Evolutionary conservation across 2,888 invertebrate species (phyloP).

Genomic region (Laspeyria flexula): DNA sequence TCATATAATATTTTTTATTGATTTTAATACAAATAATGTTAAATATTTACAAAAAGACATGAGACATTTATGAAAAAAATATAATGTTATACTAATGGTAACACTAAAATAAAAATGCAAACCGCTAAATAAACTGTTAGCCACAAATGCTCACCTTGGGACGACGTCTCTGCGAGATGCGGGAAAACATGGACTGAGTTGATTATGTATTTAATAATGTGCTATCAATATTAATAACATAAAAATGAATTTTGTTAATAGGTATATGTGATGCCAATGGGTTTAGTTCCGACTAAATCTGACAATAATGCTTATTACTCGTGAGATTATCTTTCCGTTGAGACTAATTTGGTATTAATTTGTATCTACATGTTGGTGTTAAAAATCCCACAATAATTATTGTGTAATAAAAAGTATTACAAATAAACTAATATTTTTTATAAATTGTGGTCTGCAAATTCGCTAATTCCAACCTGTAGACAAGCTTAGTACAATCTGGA

Average conservation of each 20-base stretch:
- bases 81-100: background rate
- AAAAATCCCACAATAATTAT: background rate
- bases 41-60: no score
- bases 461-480: no score
- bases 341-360: background rate
- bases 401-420: no score
- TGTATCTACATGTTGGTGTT: background rate
- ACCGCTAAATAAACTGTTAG: constrained; percentile 23
- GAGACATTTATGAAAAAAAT: no score
- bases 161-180: constrained; percentile 68
- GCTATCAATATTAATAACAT: constrained; percentile 65
- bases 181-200: constrained; percentile 69
- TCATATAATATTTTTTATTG: background rate
- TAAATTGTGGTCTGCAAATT: background rate
- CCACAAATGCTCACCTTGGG: constrained; percentile 61
- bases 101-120: constrained; percentile 11
- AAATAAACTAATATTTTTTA: background rate
- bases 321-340: constrained; percentile 53
- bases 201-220: constrained; percentile 60
- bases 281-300: constrained; percentile 43
- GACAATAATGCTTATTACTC: constrained; percentile 57
- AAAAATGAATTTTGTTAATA: constrained; percentile 54
- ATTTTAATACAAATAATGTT: no score
- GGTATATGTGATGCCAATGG: constrained; percentile 57
- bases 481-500: background rate